phyloP scores from a whole-genome alignment of 2,113 vertebrate genomes.

The Haemorhous mexicanus region DNA sequence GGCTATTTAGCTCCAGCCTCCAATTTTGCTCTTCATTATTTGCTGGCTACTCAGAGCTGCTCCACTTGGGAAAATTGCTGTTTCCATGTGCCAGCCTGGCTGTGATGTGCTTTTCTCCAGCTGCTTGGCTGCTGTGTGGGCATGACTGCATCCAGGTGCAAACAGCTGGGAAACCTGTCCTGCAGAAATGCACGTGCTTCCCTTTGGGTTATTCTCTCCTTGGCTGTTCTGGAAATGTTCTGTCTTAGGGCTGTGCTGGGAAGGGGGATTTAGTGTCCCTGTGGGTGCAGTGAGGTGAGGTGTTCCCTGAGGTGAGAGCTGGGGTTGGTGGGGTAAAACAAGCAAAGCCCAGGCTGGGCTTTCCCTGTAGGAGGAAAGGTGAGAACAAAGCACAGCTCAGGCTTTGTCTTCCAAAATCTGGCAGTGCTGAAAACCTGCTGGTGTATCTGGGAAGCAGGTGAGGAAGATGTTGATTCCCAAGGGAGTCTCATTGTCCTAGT shows the following conservation, averaged over 20 bases:
- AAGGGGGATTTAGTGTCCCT: background rate
- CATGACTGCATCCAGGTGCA: background rate
- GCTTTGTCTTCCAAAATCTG: background rate
- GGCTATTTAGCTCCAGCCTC: background rate
- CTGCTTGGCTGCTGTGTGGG: background rate
- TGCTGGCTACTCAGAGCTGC: background rate
- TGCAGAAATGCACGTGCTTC: background rate
- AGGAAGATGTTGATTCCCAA: background rate
- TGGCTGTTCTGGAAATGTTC: background rate
- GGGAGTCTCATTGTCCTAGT: background rate
- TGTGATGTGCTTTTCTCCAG: accelerated
- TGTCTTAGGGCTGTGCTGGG: background rate
- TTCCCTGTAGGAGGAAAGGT: background rate
- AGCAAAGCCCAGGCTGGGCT: background rate
- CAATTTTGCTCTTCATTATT: background rate
- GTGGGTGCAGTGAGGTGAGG: background rate
- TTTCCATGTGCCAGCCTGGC: background rate
- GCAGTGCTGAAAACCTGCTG: background rate
- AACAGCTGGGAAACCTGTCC: background rate
- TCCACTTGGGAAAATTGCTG: background rate
- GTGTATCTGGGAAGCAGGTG: background rate
- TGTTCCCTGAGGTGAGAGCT: background rate
- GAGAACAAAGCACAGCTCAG: background rate
- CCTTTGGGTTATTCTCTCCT: background rate
- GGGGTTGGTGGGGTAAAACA: background rate